A percentile compares a stretch with the other conserved stretches of the same genome.
Evolutionary conservation across 2,888 invertebrate genomes (phyloP).

Genomic region (Lymantria monacha): DNA sequence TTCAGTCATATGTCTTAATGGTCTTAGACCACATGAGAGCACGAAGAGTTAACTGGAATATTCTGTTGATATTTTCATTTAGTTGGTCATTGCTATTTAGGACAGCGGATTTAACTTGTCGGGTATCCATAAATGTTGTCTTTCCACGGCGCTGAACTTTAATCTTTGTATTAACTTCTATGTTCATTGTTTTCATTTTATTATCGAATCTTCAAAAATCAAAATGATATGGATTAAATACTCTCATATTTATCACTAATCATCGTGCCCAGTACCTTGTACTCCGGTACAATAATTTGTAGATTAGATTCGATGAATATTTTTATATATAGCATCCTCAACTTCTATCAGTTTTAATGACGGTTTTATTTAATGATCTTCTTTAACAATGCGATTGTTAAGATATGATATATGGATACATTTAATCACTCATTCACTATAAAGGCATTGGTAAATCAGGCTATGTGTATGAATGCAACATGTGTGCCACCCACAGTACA

Average conservation of each 20-base stretch:
- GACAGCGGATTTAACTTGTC: background rate
- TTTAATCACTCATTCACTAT: conserved; percentile 59
- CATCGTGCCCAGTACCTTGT: too few species aligned
- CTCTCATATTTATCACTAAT: too few species aligned
- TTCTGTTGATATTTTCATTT: conserved; percentile 14
- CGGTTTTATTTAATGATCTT: conserved; percentile 39
- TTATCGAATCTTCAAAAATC: too few species aligned
- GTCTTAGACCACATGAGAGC: conserved; percentile 63
- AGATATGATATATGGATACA: conserved; percentile 59
- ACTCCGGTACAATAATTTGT: too few species aligned
- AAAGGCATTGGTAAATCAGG: conserved; percentile 46
- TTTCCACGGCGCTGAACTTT: too few species aligned
- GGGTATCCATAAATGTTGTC: too few species aligned
- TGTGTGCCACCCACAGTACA: conserved; percentile 49
- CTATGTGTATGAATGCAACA: conserved; percentile 38
- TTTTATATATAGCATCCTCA: conserved; percentile 7
- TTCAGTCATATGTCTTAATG: conserved; percentile 64
- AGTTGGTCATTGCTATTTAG: conserved; percentile 8
- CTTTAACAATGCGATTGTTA: conserved; percentile 57
- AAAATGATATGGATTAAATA: too few species aligned
- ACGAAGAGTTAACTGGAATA: conserved; percentile 52
- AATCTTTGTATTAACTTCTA: too few species aligned
- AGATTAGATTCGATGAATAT: too few species aligned
- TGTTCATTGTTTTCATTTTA: too few species aligned
- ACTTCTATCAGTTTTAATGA: conserved; percentile 32